Percentiles rank a stretch among this genome's conserved stretches.
Evolutionary conservation across 2,113 vertebrate genomes (phyloP).

Genomic region (Herpetotheres cachinnans): DNA sequence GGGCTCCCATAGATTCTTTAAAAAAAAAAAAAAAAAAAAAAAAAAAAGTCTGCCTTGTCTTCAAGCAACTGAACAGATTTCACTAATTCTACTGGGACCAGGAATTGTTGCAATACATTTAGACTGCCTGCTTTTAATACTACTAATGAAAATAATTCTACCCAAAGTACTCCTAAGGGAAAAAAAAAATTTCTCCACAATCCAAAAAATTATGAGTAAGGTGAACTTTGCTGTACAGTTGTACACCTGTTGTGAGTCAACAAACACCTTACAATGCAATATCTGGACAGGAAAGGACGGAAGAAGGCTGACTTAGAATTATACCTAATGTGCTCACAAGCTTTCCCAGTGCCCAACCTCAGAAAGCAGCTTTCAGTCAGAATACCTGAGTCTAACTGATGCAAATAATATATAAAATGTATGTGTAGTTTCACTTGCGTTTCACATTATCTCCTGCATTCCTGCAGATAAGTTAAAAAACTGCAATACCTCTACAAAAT

Average conservation of each 20-base stretch:
- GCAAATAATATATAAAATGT: slow-evolving; percentile 21
- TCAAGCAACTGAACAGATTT: background rate
- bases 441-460: slow-evolving; percentile 63
- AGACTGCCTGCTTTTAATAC: background rate
- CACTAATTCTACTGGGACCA: background rate
- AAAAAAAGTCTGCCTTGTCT: background rate
- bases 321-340: background rate
- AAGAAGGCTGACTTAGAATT: background rate
- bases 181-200: background rate
- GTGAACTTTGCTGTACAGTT: background rate
- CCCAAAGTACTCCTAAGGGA: background rate
- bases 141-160: background rate
- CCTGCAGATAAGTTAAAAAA: slow-evolving; percentile 53
- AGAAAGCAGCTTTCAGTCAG: slow-evolving; percentile 60
- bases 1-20: background rate
- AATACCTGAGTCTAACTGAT: slow-evolving; percentile 70
- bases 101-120: background rate
- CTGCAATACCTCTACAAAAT: slow-evolving; percentile 21
- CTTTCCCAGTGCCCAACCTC: slow-evolving; percentile 7
- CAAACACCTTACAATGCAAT: background rate
- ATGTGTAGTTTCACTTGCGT: background rate
- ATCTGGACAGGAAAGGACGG: background rate
- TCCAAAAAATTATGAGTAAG: background rate
- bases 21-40: background rate
- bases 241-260: background rate